Percentiles rank a stretch among this genome's conserved stretches.
Evolutionary conservation across 1,140 invertebrate genomes (phyloP).

Genomic region (Rhagoletis pomonella): DNA sequence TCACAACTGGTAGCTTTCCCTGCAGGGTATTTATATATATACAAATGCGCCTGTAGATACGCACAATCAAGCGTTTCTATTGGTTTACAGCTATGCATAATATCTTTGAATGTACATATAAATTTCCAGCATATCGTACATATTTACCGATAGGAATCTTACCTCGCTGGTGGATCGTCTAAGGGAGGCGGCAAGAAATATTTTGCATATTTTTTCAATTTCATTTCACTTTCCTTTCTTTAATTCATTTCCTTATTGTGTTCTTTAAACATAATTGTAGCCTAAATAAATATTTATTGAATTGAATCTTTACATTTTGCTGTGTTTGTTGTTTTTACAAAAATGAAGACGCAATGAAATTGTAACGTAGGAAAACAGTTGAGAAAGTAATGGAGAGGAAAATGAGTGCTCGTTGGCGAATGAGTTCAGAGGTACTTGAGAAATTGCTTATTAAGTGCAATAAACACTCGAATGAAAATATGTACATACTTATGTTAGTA

Average conservation of each 20-base stretch:
- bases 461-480: not conserved
- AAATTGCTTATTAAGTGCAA: not conserved
- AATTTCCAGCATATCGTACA: not conserved
- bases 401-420: not conserved
- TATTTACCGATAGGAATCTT: not conserved
- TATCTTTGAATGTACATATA: not conserved
- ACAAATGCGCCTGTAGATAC: too few relatives aligned
- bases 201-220: not conserved
- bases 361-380: not conserved
- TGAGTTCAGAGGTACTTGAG: not conserved
- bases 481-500: too few relatives aligned
- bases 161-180: not conserved
- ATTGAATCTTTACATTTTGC: not conserved
- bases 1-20: too few relatives aligned
- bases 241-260: too few relatives aligned
- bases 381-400: not conserved
- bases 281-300: not conserved
- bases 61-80: too few relatives aligned
- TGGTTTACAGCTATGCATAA: too few relatives aligned
- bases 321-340: not conserved
- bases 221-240: not conserved
- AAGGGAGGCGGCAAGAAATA: not conserved
- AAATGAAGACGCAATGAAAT: not conserved
- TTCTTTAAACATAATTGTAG: not conserved
- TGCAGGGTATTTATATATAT: too few relatives aligned